phyloP scores from a whole-genome alignment of 2,888 invertebrate genomes.

The Hemaris fuciformis region DNA sequence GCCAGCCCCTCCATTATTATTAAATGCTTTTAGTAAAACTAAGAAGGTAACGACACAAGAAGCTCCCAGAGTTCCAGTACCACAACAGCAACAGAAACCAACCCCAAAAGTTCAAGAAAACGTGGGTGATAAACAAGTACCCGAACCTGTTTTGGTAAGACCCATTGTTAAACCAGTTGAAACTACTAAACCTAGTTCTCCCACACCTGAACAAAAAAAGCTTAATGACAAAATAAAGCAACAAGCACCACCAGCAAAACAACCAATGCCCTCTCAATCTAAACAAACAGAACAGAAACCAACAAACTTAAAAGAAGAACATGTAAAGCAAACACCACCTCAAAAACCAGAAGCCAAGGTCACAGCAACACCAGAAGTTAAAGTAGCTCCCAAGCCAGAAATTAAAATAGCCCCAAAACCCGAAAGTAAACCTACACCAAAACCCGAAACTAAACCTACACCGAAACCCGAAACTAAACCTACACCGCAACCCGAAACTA shows the following conservation, averaged over 20 bases:
- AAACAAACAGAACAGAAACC: slow-evolving; percentile 13
- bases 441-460: slow-evolving; percentile 23
- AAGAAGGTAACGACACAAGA: slow-evolving; percentile 14
- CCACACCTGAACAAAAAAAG: not conserved
- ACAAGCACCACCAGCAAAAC: not conserved
- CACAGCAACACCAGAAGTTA: slow-evolving; percentile 20
- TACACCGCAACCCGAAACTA: slow-evolving; percentile 20
- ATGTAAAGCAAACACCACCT: slow-evolving; percentile 8
- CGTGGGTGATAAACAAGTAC: slow-evolving; percentile 17
- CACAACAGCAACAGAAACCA: slow-evolving; percentile 8
- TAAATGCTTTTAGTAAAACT: slow-evolving; percentile 52
- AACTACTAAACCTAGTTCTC: not conserved
- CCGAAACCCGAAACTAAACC: slow-evolving; percentile 21
- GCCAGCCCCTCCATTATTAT: slow-evolving; percentile 77
- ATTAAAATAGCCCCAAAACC: slow-evolving; percentile 12
- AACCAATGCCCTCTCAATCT: slow-evolving; percentile 15
- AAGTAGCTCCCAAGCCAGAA: slow-evolving; percentile 20
- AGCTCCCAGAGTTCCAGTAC: slow-evolving; percentile 21
- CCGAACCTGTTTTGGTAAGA: slow-evolving; percentile 2
- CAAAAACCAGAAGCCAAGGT: slow-evolving; percentile 15
- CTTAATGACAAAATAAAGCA: not conserved
- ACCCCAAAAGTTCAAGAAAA: slow-evolving; percentile 28
- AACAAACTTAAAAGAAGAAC: slow-evolving; percentile 8
- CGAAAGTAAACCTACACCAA: slow-evolving; percentile 14
- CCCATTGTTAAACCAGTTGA: not conserved